phyloP scores from a whole-genome alignment of 2,888 invertebrate species.

The Brachynemurus nebulosus region DNA sequence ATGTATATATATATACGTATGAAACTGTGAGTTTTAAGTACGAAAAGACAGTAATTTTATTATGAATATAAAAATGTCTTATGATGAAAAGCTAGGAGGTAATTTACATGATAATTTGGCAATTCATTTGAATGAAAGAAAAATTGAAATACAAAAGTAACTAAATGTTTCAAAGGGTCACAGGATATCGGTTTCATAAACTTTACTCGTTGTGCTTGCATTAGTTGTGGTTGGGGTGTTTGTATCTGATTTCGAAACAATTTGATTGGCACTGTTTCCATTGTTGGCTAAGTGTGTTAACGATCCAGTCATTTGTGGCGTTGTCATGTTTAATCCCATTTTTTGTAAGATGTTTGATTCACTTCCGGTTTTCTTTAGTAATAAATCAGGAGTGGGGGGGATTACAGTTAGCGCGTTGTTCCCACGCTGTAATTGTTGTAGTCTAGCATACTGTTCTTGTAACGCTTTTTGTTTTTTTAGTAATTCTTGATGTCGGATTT shows the following conservation, averaged over 20 bases:
- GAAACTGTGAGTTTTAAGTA: no score
- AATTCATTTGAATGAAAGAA: neutral
- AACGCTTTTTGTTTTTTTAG: slow-evolving; percentile 75
- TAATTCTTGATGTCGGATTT: slow-evolving; percentile 78
- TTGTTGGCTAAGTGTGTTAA: slow-evolving; percentile 43
- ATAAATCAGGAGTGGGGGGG: slow-evolving; percentile 45
- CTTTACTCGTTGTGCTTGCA: slow-evolving; percentile 54
- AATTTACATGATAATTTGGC: slow-evolving; percentile 2
- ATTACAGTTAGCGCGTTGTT: slow-evolving; percentile 47
- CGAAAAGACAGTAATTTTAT: no score
- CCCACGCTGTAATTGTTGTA: slow-evolving; percentile 75
- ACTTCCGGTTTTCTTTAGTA: slow-evolving; percentile 74
- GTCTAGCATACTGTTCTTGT: slow-evolving; percentile 80
- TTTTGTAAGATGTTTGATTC: slow-evolving; percentile 77
- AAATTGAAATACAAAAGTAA: neutral
- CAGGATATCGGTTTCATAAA: slow-evolving; percentile 90
- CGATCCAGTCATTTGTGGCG: slow-evolving; percentile 42
- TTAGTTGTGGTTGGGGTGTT: slow-evolving; percentile 19
- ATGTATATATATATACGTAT: no score
- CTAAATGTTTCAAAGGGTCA: slow-evolving; percentile 37
- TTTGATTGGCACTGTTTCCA: slow-evolving; percentile 21
- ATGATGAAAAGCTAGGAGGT: no score
- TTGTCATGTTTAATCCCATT: slow-evolving; percentile 54
- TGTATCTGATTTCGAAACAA: slow-evolving; percentile 19
- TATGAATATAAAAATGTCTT: no score